Percentiles rank a stretch among this genome's conserved stretches.
These are phyloP conservation scores for Scaeva pyrastri DNA, from an alignment of 2,888 invertebrate species.

Conservation along the genomic window DNA sequence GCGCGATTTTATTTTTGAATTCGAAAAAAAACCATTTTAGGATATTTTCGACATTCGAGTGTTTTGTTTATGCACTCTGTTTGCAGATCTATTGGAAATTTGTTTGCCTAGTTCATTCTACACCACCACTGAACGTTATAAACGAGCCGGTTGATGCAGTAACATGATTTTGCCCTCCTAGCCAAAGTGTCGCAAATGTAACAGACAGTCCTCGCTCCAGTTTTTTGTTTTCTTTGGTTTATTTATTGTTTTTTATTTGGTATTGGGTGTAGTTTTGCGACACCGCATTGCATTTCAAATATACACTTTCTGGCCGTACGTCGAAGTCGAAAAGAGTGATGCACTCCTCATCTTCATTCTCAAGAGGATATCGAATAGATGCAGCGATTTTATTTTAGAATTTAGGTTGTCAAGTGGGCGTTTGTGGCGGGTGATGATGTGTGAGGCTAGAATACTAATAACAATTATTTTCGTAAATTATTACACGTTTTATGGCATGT, in stretches of 20 bases:
- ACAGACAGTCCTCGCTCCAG: conserved; percentile 65
- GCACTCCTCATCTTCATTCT: neutral
- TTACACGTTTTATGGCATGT: conserved; percentile 35
- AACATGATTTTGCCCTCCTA: conserved; percentile 15
- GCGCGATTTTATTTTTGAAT: conserved; percentile 65
- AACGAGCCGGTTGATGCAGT: neutral
- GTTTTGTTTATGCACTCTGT: conserved; percentile 42
- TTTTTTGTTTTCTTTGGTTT: conserved; percentile 37
- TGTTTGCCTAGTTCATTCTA: conserved; percentile 3
- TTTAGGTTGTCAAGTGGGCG: conserved; percentile 50
- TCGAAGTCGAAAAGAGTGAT: conserved; percentile 4
- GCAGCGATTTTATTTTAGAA: conserved; percentile 14
- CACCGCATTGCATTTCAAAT: conserved; percentile 5
- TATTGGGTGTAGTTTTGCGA: conserved; percentile 35
- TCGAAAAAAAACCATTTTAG: conserved; percentile 65
- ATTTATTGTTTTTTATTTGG: conserved; percentile 28
- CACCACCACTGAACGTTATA: neutral
- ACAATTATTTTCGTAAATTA: conserved; percentile 57
- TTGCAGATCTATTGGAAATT: conserved; percentile 30
- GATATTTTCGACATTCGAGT: conserved; percentile 63
- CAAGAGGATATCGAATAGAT: conserved; percentile 12
- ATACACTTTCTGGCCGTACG: conserved; percentile 22
- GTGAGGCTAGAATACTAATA: conserved; percentile 19
- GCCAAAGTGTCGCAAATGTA: conserved; percentile 56
- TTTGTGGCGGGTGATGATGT: conserved; percentile 25